Base-by-base conservation (phyloP, 2,888 invertebrate genomes). In the Heliconius ethilla region DNA sequence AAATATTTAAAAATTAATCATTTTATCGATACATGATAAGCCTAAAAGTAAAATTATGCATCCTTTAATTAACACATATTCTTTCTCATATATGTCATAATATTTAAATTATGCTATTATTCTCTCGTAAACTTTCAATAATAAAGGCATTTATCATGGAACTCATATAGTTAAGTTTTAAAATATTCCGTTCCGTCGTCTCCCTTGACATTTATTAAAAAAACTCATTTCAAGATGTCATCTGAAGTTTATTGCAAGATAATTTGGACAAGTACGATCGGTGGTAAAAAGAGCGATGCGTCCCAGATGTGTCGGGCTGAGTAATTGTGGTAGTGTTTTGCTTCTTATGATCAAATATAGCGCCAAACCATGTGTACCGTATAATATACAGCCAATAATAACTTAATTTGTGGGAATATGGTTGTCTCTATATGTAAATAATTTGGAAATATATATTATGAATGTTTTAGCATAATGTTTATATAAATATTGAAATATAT, bases 371-470 rank as follows among this genome's bases (percentile, higher is more conserved):
- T 77, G 81, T 80, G 79, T 77, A 79, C 78, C 62, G 76, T 70
- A 75, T 74, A 59, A 51, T 78, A 72, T 80, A 55, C 70, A 74
- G 40, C 69, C 81, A 87, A 86, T 87, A 85, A 90, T 88, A 84
- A 84, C 89, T 90, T 88, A 90, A 91, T 91, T 89, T 89, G 84
- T 86, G 84, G 82, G 62, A n/a, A 66, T 83, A 90, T 88, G 90
- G 90, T 77, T 89, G 84, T 18, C 85, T 70, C 10, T 22, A 76
- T 15, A 63, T 27, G 5, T 15, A 62, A 40, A n/a, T 29, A 69
- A n/a, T 40, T 45, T 40, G 33, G 0, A 25, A 69, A 27, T 69
- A 40, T 40, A 25, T 69, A 22, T 67, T 25, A 62, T 25, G 10
- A 13, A 62, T n/a, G 25, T 25, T 62, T 25, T 5, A n/a, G 10